A percentile compares a stretch with the other conserved stretches of the same genome.
Evolutionary conservation across 2,888 invertebrate genomes (phyloP).

Genomic region (Nipponacmea schrenckii): DNA sequence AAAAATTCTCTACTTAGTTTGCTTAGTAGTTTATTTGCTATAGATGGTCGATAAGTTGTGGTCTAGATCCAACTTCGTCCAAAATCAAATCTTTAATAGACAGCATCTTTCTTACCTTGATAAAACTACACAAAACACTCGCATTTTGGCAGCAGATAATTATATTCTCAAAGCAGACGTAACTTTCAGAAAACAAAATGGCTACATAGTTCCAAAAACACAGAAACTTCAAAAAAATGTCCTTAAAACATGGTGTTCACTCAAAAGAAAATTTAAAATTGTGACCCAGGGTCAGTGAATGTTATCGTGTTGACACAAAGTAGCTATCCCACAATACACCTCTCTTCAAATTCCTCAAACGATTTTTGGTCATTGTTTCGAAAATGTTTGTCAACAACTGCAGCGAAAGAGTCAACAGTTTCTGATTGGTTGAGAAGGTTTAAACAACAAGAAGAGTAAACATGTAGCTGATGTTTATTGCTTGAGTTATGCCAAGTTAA

Average conservation of each 20-base stretch:
- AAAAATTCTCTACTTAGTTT: no score
- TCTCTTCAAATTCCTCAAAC: background rate
- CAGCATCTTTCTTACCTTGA: background rate
- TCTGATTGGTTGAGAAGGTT: background rate
- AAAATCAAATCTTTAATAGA: background rate
- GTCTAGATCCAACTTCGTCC: background rate
- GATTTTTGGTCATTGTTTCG: background rate
- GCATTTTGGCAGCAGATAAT: background rate
- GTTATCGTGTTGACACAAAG: background rate
- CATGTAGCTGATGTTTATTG: no score
- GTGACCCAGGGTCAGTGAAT: background rate
- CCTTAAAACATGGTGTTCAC: no score
- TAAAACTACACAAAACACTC: slow-evolving; percentile 7
- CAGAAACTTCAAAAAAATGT: no score
- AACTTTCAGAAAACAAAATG: background rate
- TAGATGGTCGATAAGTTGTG: no score
- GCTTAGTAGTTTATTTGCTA: no score
- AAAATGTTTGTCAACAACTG: background rate
- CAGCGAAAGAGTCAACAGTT: background rate
- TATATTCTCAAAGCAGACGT: no score
- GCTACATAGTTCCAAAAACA: background rate
- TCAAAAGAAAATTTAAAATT: no score
- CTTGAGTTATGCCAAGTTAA: no score
- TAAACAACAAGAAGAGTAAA: background rate
- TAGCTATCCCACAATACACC: background rate